Evolutionary conservation across 2,888 invertebrate species (phyloP), one percentile per base, ranked within the genome.

Genomic region (Atethmia centrago): DNA sequence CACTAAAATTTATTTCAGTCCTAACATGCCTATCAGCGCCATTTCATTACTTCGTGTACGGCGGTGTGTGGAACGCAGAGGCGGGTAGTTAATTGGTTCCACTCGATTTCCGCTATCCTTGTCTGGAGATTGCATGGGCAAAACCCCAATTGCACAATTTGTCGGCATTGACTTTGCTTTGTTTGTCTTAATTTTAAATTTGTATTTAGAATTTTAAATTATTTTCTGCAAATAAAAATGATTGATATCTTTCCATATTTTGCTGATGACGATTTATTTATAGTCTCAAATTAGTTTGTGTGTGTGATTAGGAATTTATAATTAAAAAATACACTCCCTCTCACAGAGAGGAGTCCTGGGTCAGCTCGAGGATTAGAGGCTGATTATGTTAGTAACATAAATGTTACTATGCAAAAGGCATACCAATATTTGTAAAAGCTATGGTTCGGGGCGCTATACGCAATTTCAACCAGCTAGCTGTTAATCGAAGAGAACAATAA

Each of bases 91-190:
- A n/a, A 59, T 25, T 59, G 53, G 49, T 71, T 68, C 77, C 82
- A 31, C 55, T 82, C 71, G 55, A 82, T 82, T 76, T 76, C 82
- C 77, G 63, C 36, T 49, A 9, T 49, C 63, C 64, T 76, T 67
- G 71, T 51, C 64, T 59, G 59, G 4, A 9, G n/a, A 65, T 66
- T 73, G 74, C 49, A 77, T 59, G 16, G 31, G 56, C 9, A 42
- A n/a, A 36, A 55, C 45, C 36, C 53, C 66, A 45, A 80, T 56
- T 73, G 80, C 53, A 67, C 53, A 74, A 59, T 80, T 64, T 53
- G 14, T 25, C 21, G 55, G 21, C 25, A 40, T 21, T 16, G 53
- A 61, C 21, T 49, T 40, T 42, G 25, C 9, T 40, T 21, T 49
- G 45, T 61, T 53, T 3, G 36, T 36, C 5, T 36, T 36, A 36